Evolutionary conservation across 1,140 invertebrate species (phyloP).

Genomic region (Drosophila biarmipes): DNA sequence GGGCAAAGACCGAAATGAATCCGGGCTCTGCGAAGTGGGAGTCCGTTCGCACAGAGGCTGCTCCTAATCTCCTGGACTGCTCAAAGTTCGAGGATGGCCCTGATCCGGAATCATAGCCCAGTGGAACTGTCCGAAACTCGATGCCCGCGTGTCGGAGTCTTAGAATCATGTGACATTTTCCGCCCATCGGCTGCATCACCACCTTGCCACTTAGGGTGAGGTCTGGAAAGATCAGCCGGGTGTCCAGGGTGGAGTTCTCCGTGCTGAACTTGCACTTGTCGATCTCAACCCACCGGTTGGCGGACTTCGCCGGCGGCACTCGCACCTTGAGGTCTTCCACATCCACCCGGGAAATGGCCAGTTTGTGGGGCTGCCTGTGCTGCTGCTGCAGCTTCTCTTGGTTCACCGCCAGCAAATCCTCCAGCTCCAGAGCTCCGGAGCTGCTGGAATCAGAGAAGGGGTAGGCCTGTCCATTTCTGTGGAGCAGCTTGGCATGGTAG

Average conservation of each 20-base stretch:
- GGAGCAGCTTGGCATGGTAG: constrained; percentile 69
- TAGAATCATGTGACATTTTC: constrained; percentile 91
- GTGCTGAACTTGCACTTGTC: constrained; percentile 91
- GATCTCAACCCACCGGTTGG: constrained; percentile 88
- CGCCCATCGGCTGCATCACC: constrained; percentile 86
- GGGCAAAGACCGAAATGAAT: constrained; percentile 93
- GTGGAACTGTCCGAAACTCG: constrained; percentile 87
- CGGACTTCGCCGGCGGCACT: constrained; percentile 84
- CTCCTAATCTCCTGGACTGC: constrained; percentile 85
- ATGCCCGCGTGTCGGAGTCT: constrained; percentile 90
- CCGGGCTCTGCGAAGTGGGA: constrained; percentile 92
- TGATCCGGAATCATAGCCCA: constrained; percentile 54
- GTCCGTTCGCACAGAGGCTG: constrained; percentile 91
- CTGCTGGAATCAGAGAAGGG: constrained; percentile 27
- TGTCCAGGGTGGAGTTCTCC: constrained; percentile 89
- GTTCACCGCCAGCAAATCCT: constrained; percentile 58
- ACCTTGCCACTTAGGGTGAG: constrained; percentile 91
- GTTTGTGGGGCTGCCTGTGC: constrained; percentile 71
- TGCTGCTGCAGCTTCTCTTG: constrained; percentile 42
- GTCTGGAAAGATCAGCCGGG: constrained; percentile 91
- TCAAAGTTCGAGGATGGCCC: constrained; percentile 44
- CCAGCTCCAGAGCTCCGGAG: constrained; percentile 53
- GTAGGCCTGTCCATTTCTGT: constrained; percentile 54
- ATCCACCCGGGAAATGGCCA: constrained; percentile 72
- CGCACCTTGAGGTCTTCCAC: constrained; percentile 87